Base-by-base conservation (phyloP, 92 coral and sea anemone genomes). In the Bergia puertoricense region DNA sequence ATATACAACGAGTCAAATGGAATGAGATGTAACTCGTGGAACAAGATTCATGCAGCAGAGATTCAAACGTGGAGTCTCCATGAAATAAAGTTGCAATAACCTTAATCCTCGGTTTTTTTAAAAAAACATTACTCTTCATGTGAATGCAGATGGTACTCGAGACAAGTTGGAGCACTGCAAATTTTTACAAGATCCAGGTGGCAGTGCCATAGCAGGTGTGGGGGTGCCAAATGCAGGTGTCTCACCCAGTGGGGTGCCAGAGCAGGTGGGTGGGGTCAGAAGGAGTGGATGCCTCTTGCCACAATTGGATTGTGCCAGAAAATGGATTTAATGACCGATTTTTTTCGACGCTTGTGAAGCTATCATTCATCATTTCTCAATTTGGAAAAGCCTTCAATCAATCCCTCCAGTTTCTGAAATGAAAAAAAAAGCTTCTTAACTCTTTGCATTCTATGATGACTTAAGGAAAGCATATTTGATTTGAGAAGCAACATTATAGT, bases 381-480 rank as follows among this genome's bases (percentile, higher is more conserved):
- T 38, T 71, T 62, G 42, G 20, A 77, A 84, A 84, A 84, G 18
- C 79, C 59, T 84, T 74, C 79, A 45, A 84, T 84, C 22, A 84
- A 6, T 11, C 13, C 23, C 41, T 84, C 87, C 62, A 84, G 46
- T 48, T 84, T 71, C 87, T 84, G 68, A 74, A 84, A 54, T 30
- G 68, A 71, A 48, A 66, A 50, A 20, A 79, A n/a, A 15, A 54
- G 59, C 59, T 39, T 74, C 2, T 38, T 37, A 39, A 39, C 77
- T 11, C 11, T 43, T 39, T 5, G 4, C 45, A 68, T 22, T 68
- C 74, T 36, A 22, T 22, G 39, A 68, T 22, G 20, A 13, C 20
- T 74, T 30, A 30, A 39, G 20, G 39, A 14, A 74, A 39, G 42
- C 77, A 38, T 15, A 72, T 18, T 54, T 54, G 18, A 13, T 54